Evolutionary conservation across 1,140 invertebrate genomes (phyloP), one percentile per base, ranked within the genome.

Genomic region (Orius insidiosus): DNA sequence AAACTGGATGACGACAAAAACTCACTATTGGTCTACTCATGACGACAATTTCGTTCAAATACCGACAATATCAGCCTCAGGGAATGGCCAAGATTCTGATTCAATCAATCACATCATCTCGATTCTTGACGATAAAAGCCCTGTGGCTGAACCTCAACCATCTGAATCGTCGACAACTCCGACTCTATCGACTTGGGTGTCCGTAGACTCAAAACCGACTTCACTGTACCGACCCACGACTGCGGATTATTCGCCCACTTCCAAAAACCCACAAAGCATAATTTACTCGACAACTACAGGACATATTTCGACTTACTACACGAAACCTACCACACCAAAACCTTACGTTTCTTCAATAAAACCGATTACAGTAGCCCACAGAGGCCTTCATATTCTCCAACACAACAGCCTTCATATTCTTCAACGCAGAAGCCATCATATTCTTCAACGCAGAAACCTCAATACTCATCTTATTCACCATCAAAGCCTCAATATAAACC

Each of bases 1-100:
- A 30, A 40, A 36, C 24, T 45, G 14, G 33, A 11, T 13, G 24
- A 18, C 43, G 7, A 46, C 42, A 1, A 46, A 46, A 16, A 11
- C 40, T 9, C 15, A 14, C 3, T 35, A 40, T 3, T 33, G 30
- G 36, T 16, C 10, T 14, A 43, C 41, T 43, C 31, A 18, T 14
- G 60, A 63, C 5, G 60, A 63, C 8, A 61, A 65, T 36, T 59
- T 71, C 18, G 56, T 74, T 0, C 56, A 67, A 32, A 63, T 74
- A 1, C 69, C 68, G 5, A 72, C 69, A 0, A 64, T 72, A 2
- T 64, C 57, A 5, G 65, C 68, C 16, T 57, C 61, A n/a, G 56
- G 58, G 0, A 59, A 62, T 15, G 61, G 62, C 30, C 39, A 41
- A 31, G 53, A 58, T 60, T 62, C 39, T 55, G 65, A 47, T 60